Conservation (phyloP, 2,113 vertebrate genomes). For the Theristicus caerulescens region DNA sequence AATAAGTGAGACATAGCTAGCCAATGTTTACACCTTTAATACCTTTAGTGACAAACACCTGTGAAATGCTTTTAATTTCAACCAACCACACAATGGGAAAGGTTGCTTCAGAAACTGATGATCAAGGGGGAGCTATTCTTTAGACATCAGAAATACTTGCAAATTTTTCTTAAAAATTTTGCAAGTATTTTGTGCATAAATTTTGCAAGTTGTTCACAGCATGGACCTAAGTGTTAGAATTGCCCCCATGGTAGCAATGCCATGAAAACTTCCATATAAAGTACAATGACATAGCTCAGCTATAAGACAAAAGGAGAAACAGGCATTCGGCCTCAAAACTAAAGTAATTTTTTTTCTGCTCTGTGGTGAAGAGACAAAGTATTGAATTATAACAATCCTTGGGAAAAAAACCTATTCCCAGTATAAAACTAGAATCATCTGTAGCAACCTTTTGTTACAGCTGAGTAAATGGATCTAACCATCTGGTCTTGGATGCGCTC, state of each 20-base stretch:
- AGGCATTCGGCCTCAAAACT: background rate
- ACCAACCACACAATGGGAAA: background rate
- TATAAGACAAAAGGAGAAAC: background rate
- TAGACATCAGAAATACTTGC: background rate
- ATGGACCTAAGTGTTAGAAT: background rate
- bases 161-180: background rate
- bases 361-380: background rate
- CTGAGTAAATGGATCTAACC: background rate
- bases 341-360: background rate
- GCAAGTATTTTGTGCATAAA: background rate
- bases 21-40: background rate
- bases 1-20: background rate
- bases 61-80: background rate
- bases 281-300: background rate
- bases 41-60: background rate
- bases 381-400: background rate
- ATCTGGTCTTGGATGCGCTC: background rate
- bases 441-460: background rate
- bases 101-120: background rate
- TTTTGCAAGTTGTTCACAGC: background rate
- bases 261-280: background rate
- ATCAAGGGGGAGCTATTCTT: background rate
- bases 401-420: background rate
- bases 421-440: background rate
- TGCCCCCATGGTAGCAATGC: background rate